A percentile compares a stretch with the other conserved stretches of the same genome.
Conservation (phyloP, 2,113 vertebrate genomes). For the Alexandromys fortis region DNA sequence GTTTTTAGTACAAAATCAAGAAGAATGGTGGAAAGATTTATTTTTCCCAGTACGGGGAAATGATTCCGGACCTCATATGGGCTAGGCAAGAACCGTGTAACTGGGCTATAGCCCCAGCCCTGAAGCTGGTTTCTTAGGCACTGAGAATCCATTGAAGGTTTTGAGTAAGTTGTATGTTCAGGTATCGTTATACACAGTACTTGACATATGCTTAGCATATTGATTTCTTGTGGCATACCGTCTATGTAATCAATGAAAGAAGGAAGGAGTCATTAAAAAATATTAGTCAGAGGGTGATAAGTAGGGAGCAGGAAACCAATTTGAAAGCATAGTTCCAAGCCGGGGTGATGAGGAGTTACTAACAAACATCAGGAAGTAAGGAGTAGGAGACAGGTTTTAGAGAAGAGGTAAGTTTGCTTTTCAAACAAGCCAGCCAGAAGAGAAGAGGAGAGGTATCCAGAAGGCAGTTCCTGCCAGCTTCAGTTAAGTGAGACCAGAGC, state of each 20-base stretch:
- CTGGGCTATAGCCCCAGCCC: neutral
- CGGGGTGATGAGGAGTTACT: neutral
- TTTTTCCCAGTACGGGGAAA: neutral
- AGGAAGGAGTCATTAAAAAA: neutral
- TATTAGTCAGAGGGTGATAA: neutral
- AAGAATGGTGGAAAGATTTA: neutral
- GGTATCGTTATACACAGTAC: neutral
- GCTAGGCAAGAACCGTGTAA: neutral
- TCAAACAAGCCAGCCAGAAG: neutral
- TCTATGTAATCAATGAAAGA: slow-evolving; percentile 43
- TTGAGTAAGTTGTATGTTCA: neutral
- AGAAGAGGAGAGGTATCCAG: neutral
- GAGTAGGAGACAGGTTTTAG: neutral
- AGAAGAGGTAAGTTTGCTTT: slow-evolving; percentile 28
- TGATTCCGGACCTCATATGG: neutral
- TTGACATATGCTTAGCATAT: neutral
- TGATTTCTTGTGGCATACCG: neutral
- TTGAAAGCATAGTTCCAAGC: slow-evolving; percentile 3
- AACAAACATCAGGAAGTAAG: neutral
- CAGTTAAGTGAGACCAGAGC: neutral
- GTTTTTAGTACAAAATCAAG: slow-evolving; percentile 34
- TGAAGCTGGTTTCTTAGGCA: slow-evolving; percentile 21
- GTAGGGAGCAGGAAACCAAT: neutral
- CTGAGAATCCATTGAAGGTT: slow-evolving; percentile 28
- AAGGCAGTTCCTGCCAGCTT: neutral